These are phyloP conservation scores for Meleagris gallopavo DNA, from an alignment of 2,113 vertebrate species.

Conservation along the genomic window DNA sequence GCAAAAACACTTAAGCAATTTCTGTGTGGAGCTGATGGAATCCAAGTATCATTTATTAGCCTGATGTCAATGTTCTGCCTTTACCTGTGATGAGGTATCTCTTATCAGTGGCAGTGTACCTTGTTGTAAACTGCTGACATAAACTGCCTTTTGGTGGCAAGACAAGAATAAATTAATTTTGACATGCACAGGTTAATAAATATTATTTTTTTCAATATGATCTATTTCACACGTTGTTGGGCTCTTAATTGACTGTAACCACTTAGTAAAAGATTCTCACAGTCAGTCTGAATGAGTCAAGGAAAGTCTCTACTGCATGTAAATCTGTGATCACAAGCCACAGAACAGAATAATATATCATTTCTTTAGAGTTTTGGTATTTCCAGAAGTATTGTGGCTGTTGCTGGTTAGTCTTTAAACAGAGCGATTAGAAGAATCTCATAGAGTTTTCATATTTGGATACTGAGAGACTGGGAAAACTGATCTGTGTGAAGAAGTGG, in stretches of 20 bases:
- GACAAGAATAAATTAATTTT: slow-evolving; percentile 11
- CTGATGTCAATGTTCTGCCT: background rate
- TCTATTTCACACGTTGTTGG: slow-evolving; percentile 17
- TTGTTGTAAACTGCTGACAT: background rate
- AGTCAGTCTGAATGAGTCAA: background rate
- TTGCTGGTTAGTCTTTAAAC: background rate
- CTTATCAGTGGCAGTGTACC: background rate
- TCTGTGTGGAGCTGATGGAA: background rate
- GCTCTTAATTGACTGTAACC: slow-evolving; percentile 42
- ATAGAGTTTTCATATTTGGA: background rate
- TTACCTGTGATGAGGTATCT: background rate
- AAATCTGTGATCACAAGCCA: background rate
- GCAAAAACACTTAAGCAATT: background rate
- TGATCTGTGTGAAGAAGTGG: background rate
- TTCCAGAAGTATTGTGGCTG: background rate
- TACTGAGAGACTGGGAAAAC: background rate
- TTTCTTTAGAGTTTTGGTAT: background rate
- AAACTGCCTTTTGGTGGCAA: background rate
- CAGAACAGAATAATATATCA: background rate
- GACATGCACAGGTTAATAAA: background rate
- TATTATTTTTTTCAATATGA: background rate
- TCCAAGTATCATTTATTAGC: background rate
- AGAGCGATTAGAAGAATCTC: background rate
- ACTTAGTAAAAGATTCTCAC: background rate
- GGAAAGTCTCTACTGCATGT: background rate